Percentiles rank a stretch among this genome's conserved stretches.
These are phyloP conservation scores for Tridacna gigas DNA, from an alignment of 2,888 invertebrate species.

Conservation along the genomic window DNA sequence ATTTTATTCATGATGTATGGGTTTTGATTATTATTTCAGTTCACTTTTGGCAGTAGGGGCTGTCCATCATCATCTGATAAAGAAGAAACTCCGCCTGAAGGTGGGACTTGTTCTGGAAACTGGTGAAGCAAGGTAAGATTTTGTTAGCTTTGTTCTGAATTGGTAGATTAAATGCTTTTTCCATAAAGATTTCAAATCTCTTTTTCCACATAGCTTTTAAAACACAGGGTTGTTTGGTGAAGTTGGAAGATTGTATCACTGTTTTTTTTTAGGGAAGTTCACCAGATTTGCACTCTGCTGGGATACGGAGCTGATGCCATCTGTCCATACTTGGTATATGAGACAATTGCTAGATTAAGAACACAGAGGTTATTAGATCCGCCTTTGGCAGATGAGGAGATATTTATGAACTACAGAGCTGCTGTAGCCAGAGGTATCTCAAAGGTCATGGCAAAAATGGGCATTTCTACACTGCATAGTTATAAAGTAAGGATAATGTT, in stretches of 20 bases:
- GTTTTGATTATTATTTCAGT: conserved; percentile 86
- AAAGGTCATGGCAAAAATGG: conserved; percentile 99
- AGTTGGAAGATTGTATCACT: not conserved
- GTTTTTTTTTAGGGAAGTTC: conserved; percentile 92
- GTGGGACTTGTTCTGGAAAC: conserved; percentile 97
- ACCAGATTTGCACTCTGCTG: conserved; percentile 97
- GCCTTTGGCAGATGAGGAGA: conserved; percentile 90
- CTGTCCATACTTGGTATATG: conserved; percentile 98
- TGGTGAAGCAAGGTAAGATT: conserved; percentile 94
- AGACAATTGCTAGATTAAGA: conserved; percentile 94
- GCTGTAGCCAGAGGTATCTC: conserved; percentile 96
- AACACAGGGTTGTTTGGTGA: no score
- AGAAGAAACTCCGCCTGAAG: conserved; percentile 97
- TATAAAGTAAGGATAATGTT: conserved; percentile 89
- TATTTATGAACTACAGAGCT: conserved; percentile 92
- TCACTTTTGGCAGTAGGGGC: conserved; percentile 95
- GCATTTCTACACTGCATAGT: conserved; percentile 98
- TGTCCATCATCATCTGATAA: conserved; percentile 97
- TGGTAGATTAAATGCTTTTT: no score
- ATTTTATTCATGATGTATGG: not conserved
- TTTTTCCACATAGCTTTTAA: no score
- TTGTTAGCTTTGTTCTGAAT: not conserved
- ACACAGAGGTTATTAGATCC: conserved; percentile 94
- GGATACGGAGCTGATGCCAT: conserved; percentile 99
- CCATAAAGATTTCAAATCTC: no score